Evolutionary conservation across 2,797 vertebrate genomes (phyloP), one percentile per base, ranked within the genome.

Genomic region (Trachops cirrhosus): DNA sequence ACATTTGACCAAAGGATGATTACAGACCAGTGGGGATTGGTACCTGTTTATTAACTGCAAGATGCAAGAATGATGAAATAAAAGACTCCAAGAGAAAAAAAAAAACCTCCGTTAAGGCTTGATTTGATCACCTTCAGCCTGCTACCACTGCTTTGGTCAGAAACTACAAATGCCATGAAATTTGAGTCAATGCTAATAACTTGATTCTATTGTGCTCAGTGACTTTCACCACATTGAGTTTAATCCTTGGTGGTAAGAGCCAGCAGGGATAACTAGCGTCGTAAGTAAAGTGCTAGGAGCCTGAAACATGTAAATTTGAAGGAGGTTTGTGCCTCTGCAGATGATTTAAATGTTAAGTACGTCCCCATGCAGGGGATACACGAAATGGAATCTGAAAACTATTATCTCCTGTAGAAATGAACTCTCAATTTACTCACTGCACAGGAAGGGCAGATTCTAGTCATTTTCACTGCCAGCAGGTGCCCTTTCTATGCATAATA

Each of bases 381-480:
- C 97, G 95, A 98, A 99, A 98, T 96, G 97, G 98, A 98, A 98
- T 99, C 98, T 98, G 98, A 99, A 98, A 97, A 96, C 99, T 98
- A 99, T 99, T 98, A 98, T 99, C 98, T 99, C 97, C 98, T 98
- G 98, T 98, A 97, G 98, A 98, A 99, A 98, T 98, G 98, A 99
- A 98, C 98, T 98, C 97, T 98, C 97, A 97, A 98, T 98, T 98
- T 98, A 98, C 98, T 98, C 97, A 86, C 97, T 97, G 97, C 94
- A 15, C 98, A 98, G 98, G 98, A 98, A 98, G 97, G 98, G 98
- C 98, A 98, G 95, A 94, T 98, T 98, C 98, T 98, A 98, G 98
- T 99, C 99, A 99, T 99, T 99, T 99, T 98, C 99, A 97, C 98
- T 98, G 99, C 99, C 99, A 99, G 99, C 99, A 98, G 99, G 99